phyloP scores from a whole-genome alignment of 2,797 vertebrate species.

The Pelodytes ibericus region DNA sequence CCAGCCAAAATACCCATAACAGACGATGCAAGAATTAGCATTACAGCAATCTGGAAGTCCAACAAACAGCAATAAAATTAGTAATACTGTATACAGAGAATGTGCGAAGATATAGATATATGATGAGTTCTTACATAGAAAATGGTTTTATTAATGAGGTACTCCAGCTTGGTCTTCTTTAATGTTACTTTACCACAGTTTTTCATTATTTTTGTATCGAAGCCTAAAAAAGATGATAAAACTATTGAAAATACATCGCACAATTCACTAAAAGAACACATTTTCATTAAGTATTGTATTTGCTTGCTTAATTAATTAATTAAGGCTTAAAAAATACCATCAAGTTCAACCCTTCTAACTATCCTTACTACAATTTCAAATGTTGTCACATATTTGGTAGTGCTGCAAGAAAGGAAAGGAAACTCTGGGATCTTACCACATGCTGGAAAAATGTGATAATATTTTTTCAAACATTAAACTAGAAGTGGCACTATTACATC shows the following conservation, averaged over 20 bases:
- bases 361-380: too few relatives aligned
- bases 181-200: conserved; percentile 82
- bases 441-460: too few relatives aligned
- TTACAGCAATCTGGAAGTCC: conserved; percentile 76
- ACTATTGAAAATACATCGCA: not conserved
- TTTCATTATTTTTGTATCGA: conserved; percentile 91
- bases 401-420: too few relatives aligned
- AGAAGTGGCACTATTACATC: too few relatives aligned
- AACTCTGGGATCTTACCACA: too few relatives aligned
- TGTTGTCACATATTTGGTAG: too few relatives aligned
- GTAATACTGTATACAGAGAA: not conserved
- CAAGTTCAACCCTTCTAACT: too few relatives aligned
- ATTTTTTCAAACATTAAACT: too few relatives aligned
- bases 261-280: too few relatives aligned
- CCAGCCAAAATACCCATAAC: conserved; percentile 74
- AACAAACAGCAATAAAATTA: not conserved
- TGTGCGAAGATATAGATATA: not conserved
- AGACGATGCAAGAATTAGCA: conserved; percentile 66
- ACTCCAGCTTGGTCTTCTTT: conserved; percentile 83
- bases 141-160: conserved; percentile 83
- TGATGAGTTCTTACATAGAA: conserved; percentile 72
- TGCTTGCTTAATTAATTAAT: too few relatives aligned
- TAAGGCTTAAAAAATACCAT: too few relatives aligned
- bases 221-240: conserved; percentile 68
- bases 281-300: too few relatives aligned